These are phyloP conservation scores for Phalanger gymnotis DNA, from an alignment of 2,797 vertebrate genomes.

Conservation along the genomic window DNA sequence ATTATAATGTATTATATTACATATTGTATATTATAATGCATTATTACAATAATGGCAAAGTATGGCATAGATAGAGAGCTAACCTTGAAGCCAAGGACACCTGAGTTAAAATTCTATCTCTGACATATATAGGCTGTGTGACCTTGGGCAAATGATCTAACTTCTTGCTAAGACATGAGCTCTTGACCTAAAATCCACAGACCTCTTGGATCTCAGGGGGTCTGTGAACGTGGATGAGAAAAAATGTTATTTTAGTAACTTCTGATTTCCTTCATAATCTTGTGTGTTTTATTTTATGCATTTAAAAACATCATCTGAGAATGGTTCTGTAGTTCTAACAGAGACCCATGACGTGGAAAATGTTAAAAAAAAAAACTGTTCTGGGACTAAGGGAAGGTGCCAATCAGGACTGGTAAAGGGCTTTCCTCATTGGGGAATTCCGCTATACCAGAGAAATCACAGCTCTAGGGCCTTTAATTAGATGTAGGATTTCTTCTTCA, in stretches of 20 bases:
- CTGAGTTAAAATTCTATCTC: neutral
- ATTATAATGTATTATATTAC: too few relatives aligned
- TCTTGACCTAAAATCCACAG: neutral
- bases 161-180: neutral
- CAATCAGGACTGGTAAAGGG: neutral
- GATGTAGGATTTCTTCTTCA: neutral
- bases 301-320: neutral
- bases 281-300: neutral
- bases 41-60: too few relatives aligned
- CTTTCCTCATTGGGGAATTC: neutral
- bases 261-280: neutral
- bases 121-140: neutral
- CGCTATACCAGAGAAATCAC: neutral
- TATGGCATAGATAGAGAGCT: neutral
- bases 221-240: neutral
- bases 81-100: neutral
- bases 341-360: neutral
- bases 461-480: neutral
- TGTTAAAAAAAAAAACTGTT: neutral
- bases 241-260: neutral
- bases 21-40: too few relatives aligned
- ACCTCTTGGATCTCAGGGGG: neutral
- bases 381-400: neutral
- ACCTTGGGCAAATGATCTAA: neutral
- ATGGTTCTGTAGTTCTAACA: neutral